Evolutionary conservation across 2,888 invertebrate genomes (phyloP), one percentile per base, ranked within the genome.

Genomic region (Brenthis hecate): DNA sequence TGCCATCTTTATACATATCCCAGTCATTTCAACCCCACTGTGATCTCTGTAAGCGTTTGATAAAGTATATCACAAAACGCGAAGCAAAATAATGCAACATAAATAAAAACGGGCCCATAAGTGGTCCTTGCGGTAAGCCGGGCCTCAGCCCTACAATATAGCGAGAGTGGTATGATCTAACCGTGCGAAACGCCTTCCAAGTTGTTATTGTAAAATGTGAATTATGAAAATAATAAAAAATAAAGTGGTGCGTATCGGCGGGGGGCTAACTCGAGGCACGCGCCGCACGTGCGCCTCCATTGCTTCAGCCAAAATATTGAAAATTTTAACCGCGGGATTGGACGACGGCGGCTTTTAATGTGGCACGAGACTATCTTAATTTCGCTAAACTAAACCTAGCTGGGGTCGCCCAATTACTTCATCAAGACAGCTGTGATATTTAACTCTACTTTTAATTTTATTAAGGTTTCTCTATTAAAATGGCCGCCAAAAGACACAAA

Each of bases 201-300:
- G 87, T 89, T 91, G 89, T 90, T 91, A 89, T 91, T 89, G 90
- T 91, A 90, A 90, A 91, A 89, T 86, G 87, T 92, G 91, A 92
- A 92, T 91, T 91, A 91, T 91, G 91, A 91, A 92, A 91, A 92
- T 92, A 91, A 91, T 92, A 92, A 92, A 92, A 92, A 92, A 87
- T 90, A 86, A 86, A 88, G 80, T 84, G 85, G 78, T 72, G 73
- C 73, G 76, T 78, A 80, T 79, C 85, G 75, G 83, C 83, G 84
- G 91, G 89, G 88, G 90, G 80, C 83, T 90, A 89, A 91, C 85
- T 78, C 85, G 83, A 54, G 86, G 76, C 92, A 91, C 92, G 92
- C 85, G 79, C 87, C 85, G 81, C 91, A 88, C 92, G 91, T 90
- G 92, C 85, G 74, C 54, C 65, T 70, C 75, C 71, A 74, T 72